Percentiles rank a stretch among this genome's conserved stretches.
Evolutionary conservation across 2,113 vertebrate species (phyloP).

Genomic region (Pyrgilauda ruficollis): DNA sequence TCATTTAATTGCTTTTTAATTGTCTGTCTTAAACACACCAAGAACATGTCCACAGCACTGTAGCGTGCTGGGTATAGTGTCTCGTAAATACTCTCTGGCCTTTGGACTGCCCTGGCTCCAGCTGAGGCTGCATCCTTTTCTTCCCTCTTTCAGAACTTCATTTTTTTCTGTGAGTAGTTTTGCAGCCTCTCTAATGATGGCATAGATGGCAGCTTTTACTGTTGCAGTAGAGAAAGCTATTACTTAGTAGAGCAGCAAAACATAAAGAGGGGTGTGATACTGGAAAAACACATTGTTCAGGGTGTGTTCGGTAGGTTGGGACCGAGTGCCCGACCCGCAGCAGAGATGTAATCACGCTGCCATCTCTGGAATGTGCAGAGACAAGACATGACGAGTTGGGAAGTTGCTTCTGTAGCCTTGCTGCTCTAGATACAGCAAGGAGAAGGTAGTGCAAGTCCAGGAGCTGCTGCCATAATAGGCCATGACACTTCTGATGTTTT

Average conservation of each 20-base stretch:
- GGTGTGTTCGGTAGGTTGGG: slow-evolving; percentile 35
- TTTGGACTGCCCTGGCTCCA: not conserved
- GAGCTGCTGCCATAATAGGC: not conserved
- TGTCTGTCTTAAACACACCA: not conserved
- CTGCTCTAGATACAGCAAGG: not conserved
- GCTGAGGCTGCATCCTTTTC: not conserved
- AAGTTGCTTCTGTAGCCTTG: not conserved
- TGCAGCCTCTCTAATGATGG: not conserved
- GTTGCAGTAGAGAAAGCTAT: not conserved
- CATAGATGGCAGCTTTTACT: not conserved
- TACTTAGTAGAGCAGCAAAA: not conserved
- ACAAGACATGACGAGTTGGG: slow-evolving; percentile 17
- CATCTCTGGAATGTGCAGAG: slow-evolving; percentile 52
- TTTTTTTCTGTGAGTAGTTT: not conserved
- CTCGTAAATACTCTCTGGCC: not conserved
- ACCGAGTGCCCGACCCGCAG: not conserved
- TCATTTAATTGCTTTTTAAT: not conserved
- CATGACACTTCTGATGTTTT: slow-evolving; percentile 9
- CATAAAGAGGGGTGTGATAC: slow-evolving; percentile 6
- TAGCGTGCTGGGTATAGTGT: not conserved
- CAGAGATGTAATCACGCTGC: slow-evolving; percentile 13
- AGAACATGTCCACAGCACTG: not conserved
- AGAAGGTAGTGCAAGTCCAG: not conserved
- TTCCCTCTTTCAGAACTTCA: not conserved
- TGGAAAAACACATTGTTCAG: slow-evolving; percentile 45